Evolutionary conservation across 2,888 invertebrate species (phyloP).

Genomic region (Habroteleia sp.): DNA sequence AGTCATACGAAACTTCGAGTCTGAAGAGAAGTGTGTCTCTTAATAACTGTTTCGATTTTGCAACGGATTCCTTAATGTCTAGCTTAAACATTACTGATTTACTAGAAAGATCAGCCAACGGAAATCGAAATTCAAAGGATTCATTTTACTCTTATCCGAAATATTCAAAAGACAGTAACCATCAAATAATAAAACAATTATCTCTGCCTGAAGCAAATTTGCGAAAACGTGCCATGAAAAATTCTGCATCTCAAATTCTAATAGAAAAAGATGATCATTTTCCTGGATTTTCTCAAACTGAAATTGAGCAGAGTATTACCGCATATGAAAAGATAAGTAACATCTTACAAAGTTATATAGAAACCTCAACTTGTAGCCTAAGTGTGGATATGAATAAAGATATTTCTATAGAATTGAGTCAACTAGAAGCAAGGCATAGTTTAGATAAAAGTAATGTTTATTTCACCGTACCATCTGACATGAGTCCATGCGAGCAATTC

Average conservation of each 20-base stretch:
- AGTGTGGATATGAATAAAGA: not conserved
- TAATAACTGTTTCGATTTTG: slow-evolving; percentile 42
- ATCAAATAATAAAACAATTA: not conserved
- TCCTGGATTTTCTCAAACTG: slow-evolving; percentile 34
- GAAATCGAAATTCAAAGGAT: not conserved
- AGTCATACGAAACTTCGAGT: too few relatives aligned
- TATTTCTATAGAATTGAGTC: not conserved
- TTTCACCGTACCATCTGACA: slow-evolving; percentile 5
- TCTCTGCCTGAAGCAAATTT: slow-evolving; percentile 38
- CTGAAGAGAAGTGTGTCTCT: slow-evolving; percentile 40
- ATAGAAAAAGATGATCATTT: slow-evolving; percentile 17
- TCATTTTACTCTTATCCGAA: not conserved
- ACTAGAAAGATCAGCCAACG: slow-evolving; percentile 1
- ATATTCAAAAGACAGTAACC: not conserved
- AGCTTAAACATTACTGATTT: slow-evolving; percentile 24
- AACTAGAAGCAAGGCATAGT: slow-evolving; percentile 5
- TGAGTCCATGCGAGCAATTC: not conserved
- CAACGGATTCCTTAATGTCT: slow-evolving; percentile 40
- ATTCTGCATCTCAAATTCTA: slow-evolving; percentile 1
- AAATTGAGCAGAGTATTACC: slow-evolving; percentile 27
- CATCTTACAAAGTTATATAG: not conserved
- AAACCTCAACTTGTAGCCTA: slow-evolving; percentile 1
- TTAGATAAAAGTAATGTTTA: slow-evolving; percentile 21
- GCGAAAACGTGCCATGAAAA: slow-evolving; percentile 30
- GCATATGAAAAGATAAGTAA: not conserved